phyloP scores from a whole-genome alignment of 1,140 invertebrate genomes.

The Diabrotica virgifera region DNA sequence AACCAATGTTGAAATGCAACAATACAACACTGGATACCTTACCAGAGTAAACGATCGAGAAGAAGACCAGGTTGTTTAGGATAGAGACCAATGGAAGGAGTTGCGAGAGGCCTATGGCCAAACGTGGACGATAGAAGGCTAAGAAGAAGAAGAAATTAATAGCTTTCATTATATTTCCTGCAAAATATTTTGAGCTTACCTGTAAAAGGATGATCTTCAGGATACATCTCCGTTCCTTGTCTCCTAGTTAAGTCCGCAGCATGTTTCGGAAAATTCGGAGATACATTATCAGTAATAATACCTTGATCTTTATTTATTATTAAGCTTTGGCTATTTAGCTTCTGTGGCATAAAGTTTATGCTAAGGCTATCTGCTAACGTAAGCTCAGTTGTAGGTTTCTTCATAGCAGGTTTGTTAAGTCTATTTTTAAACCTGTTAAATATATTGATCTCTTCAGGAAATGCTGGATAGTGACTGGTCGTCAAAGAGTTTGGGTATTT shows the following conservation, averaged over 20 bases:
- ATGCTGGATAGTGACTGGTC: background rate
- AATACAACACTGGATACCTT: too few relatives aligned
- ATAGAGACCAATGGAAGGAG: too few relatives aligned
- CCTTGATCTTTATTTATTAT: background rate
- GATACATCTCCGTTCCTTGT: constrained; percentile 41
- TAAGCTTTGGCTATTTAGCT: background rate
- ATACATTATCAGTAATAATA: constrained; percentile 65
- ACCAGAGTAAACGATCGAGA: too few relatives aligned
- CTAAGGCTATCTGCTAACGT: background rate
- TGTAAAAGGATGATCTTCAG: constrained; percentile 56
- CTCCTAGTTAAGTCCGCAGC: constrained; percentile 37
- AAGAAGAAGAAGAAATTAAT: too few relatives aligned
- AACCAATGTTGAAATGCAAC: too few relatives aligned
- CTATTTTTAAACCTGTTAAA: background rate
- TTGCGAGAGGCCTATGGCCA: too few relatives aligned
- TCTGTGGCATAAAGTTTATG: background rate
- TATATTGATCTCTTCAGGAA: background rate
- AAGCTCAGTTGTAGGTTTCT: constrained; percentile 24
- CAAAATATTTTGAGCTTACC: background rate
- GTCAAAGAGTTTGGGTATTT: background rate
- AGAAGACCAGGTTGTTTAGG: too few relatives aligned
- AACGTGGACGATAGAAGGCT: too few relatives aligned
- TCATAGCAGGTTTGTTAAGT: background rate
- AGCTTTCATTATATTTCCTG: too few relatives aligned
- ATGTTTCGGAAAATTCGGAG: constrained; percentile 62